Conservation (phyloP, 2,113 vertebrate species). For the Uria aalge region DNA sequence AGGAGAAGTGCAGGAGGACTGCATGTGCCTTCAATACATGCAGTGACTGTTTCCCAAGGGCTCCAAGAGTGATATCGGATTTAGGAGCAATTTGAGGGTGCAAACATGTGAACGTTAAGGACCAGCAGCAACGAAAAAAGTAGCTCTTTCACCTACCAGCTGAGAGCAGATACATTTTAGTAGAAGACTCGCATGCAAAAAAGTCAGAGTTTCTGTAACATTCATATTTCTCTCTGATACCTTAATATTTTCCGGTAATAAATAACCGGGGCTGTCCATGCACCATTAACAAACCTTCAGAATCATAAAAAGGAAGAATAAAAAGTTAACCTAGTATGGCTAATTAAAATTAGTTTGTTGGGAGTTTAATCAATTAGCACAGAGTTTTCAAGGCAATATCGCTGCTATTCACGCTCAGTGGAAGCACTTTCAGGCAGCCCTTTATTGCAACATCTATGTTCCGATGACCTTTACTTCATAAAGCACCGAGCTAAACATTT, state of each 20-base stretch:
- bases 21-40: neutral
- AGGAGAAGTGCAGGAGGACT: neutral
- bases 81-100: neutral
- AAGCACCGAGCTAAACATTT: slow-evolving; percentile 50
- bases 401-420: slow-evolving; percentile 24
- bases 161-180: neutral
- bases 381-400: slow-evolving; percentile 53
- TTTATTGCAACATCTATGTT: slow-evolving; percentile 38
- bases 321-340: slow-evolving; percentile 33
- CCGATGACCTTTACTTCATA: slow-evolving; percentile 64
- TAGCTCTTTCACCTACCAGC: neutral
- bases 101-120: neutral
- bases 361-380: slow-evolving; percentile 51
- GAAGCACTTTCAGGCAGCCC: slow-evolving; percentile 41
- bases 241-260: neutral
- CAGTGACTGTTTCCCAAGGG: neutral
- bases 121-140: neutral
- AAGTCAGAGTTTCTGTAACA: neutral
- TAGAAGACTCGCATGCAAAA: neutral
- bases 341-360: slow-evolving; percentile 59
- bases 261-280: neutral
- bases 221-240: neutral
- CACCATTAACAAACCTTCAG: slow-evolving; percentile 13
- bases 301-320: slow-evolving; percentile 20
- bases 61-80: neutral